Evolutionary conservation across 2,113 vertebrate genomes (phyloP).

Genomic region (Progne subis): DNA sequence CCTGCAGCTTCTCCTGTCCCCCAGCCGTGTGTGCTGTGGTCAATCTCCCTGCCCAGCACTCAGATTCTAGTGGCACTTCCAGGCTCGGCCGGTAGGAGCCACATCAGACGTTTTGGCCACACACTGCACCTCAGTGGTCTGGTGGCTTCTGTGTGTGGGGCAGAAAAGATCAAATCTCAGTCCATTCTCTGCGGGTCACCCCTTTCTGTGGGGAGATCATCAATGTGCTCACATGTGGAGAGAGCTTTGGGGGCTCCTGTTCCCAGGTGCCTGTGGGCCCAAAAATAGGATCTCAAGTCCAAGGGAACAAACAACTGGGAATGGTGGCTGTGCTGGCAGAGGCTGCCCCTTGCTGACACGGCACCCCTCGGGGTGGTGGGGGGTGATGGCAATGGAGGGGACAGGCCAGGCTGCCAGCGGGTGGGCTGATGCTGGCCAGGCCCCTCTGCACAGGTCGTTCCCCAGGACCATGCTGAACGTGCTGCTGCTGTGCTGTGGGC

Average conservation of each 20-base stretch:
- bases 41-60: background rate
- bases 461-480: slow-evolving; percentile 67
- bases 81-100: background rate
- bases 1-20: background rate
- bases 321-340: background rate
- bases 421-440: accelerated
- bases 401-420: background rate
- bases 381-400: background rate
- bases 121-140: accelerated
- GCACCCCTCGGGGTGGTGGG: accelerated
- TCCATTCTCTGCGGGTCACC: background rate
- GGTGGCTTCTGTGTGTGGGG: background rate
- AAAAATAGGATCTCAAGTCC: background rate
- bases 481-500: slow-evolving; percentile 70
- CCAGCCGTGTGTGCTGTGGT: background rate
- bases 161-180: background rate
- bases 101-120: accelerated
- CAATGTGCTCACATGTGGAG: background rate
- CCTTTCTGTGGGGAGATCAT: background rate
- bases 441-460: background rate
- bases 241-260: background rate
- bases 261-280: background rate
- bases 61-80: background rate
- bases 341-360: accelerated
- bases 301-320: background rate